Conservation (phyloP, 2,888 invertebrate species). For the Boloria selene region DNA sequence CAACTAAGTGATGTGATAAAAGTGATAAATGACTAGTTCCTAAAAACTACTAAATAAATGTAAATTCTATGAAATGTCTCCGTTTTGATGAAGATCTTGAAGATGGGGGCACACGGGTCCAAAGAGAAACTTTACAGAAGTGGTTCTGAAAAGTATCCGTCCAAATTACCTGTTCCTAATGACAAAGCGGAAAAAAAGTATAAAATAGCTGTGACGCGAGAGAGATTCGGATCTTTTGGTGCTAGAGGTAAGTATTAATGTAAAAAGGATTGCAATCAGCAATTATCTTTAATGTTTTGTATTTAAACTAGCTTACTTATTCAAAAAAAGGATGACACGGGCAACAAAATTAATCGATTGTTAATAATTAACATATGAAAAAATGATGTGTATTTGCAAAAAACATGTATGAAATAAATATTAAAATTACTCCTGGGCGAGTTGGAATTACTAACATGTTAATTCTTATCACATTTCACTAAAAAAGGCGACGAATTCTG, state of each 20-base stretch:
- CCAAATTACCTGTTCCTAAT: slow-evolving; percentile 80
- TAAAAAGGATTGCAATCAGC: not conserved
- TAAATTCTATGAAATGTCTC: slow-evolving; percentile 52
- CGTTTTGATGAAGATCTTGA: slow-evolving; percentile 68
- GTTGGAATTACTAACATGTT: not conserved
- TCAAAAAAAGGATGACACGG: too few species aligned
- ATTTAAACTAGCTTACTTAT: too few species aligned
- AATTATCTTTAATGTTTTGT: not conserved
- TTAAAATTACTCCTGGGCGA: not conserved
- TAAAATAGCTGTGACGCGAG: slow-evolving; percentile 84
- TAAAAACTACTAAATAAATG: slow-evolving; percentile 22
- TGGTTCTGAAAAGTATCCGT: slow-evolving; percentile 83
- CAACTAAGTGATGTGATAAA: slow-evolving; percentile 29
- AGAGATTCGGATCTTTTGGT: slow-evolving; percentile 87
- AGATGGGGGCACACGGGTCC: slow-evolving; percentile 90
- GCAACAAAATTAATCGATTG: too few species aligned
- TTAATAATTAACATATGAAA: too few species aligned
- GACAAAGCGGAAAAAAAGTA: slow-evolving; percentile 73
- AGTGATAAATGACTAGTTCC: slow-evolving; percentile 32
- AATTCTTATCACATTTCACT: not conserved
- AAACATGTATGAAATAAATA: too few species aligned
- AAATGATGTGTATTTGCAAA: too few species aligned
- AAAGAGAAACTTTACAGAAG: slow-evolving; percentile 88
- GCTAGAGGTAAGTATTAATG: slow-evolving; percentile 81
- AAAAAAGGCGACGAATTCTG: not conserved